Evolutionary conservation across 2,888 invertebrate species (phyloP), one percentile per base, ranked within the genome.

Genomic region (Galerucella calmariensis): DNA sequence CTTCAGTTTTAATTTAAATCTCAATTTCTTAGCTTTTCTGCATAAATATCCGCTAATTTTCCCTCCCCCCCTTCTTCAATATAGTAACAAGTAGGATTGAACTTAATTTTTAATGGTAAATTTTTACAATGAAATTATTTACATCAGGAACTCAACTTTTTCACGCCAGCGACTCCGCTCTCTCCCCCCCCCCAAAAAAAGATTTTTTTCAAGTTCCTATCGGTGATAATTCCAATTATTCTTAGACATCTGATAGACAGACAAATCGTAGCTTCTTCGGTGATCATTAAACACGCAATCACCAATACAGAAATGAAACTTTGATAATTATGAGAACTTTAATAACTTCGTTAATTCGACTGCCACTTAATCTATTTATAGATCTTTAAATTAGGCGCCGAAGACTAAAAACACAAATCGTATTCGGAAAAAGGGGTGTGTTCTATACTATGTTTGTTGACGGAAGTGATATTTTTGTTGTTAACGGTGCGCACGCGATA

Each of bases 211-310:
- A 67, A 56, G 68, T 44, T 68, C 11, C 56, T 20, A 61, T 56
- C 61, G 27, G n/a, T 48, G 69, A 69, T 69, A 59, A 67, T 72
- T 67, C 76, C 71, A 79, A 79, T 79, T 77, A 79, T 77, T 79
- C 78, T 80, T 77, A 79, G 80, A 80, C 80, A 78, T 75, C 66
- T 80, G 80, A 80, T 72, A 76, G 80, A 80, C 75, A 77, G 79
- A 67, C 77, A 77, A 73, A 62, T 77, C 66, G 78, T 73, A 72
- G 71, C 79, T 77, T 77, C 78, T 76, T 79, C 78, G 74, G 76
- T 63, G 70, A 56, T 75, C 68, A 65, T 53, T 73, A 72, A 76
- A 76, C 78, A 77, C 75, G 77, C 76, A 72, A 77, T 58, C 48
- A 67, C 66, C 35, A 68, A 69, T 66, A 67, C 67, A 77, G 77